Evolutionary conservation across 2,113 vertebrate genomes (phyloP).

Genomic region (Corythoichthys haematopterus): DNA sequence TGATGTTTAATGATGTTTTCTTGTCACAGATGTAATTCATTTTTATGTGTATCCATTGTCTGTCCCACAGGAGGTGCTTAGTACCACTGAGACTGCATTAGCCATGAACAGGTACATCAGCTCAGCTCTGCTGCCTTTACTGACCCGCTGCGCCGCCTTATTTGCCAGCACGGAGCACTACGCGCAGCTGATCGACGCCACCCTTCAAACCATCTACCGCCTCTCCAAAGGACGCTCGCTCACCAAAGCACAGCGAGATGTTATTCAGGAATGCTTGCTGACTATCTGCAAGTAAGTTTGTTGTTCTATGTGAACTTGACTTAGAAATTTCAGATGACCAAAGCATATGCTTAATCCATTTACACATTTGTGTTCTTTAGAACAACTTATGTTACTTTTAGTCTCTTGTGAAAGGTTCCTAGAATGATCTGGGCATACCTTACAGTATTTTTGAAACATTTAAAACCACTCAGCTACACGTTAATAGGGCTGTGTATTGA

Average conservation of each 20-base stretch:
- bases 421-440: too few species aligned
- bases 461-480: neutral
- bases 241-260: slow-evolving; percentile 93
- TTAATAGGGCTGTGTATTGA: too few species aligned
- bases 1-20: too few species aligned
- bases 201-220: slow-evolving; percentile 90
- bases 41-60: neutral
- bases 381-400: too few species aligned
- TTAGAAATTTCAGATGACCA: too few species aligned
- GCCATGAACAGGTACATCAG: slow-evolving; percentile 93
- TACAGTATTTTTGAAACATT: neutral
- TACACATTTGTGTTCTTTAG: too few species aligned
- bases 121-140: slow-evolving; percentile 87
- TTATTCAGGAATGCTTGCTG: slow-evolving; percentile 92
- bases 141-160: slow-evolving; percentile 91
- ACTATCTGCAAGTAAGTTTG: slow-evolving; percentile 87
- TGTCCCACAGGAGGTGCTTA: slow-evolving; percentile 79
- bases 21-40: too few species aligned
- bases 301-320: too few species aligned
- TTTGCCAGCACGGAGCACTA: slow-evolving; percentile 89
- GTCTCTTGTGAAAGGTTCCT: too few species aligned
- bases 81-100: slow-evolving; percentile 89
- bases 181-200: slow-evolving; percentile 84
- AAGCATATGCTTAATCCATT: too few species aligned
- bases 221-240: slow-evolving; percentile 94